Conservation (phyloP, 1,140 invertebrate species). For the Maconellicoccus hirsutus region DNA sequence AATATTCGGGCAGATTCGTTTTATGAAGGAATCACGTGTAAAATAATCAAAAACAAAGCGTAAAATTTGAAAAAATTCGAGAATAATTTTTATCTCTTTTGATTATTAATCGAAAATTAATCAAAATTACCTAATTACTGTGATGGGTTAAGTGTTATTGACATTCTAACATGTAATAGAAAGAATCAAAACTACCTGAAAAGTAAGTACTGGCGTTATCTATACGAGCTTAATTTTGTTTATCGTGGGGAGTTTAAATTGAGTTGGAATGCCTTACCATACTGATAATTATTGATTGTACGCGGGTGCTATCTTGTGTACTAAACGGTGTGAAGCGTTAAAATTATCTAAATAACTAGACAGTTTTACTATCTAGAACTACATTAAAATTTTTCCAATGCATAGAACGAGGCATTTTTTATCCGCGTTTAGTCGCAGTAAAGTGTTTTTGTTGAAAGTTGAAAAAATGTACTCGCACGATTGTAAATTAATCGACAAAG, state of each 20-base stretch:
- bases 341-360: background rate
- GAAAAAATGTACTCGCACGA: background rate
- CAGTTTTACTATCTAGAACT: background rate
- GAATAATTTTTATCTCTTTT: too few relatives aligned
- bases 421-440: background rate
- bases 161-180: background rate
- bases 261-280: background rate
- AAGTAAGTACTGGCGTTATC: background rate
- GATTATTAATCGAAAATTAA: background rate
- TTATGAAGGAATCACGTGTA: too few relatives aligned
- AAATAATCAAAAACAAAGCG: too few relatives aligned
- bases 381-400: background rate
- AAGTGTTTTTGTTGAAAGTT: background rate
- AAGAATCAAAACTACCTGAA: background rate
- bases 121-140: background rate
- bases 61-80: too few relatives aligned
- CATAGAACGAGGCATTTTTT: background rate
- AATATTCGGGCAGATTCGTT: too few relatives aligned
- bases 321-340: background rate
- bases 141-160: background rate
- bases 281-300: background rate
- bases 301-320: background rate
- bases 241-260: background rate
- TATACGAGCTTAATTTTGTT: background rate
- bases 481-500: slow-evolving; percentile 35